Evolutionary conservation across 2,797 vertebrate genomes (phyloP).

Genomic region (Eulemur mongoz): DNA sequence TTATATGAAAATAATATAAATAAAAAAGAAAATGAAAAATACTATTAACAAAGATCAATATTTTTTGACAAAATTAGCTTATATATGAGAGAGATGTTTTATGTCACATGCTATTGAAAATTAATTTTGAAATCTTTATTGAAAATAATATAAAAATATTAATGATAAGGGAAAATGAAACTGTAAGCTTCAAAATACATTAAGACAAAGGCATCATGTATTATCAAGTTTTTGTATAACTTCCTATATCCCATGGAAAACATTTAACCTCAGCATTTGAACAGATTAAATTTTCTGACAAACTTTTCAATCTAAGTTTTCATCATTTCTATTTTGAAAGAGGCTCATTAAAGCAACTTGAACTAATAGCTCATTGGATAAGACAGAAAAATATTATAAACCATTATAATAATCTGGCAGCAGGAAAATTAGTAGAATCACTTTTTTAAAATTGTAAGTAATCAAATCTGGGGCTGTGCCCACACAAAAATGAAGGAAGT

Average conservation of each 20-base stretch:
- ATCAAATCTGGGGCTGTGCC: not conserved
- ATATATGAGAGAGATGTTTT: constrained; percentile 35
- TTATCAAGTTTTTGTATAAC: constrained; percentile 38
- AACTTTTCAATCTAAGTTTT: constrained; percentile 66
- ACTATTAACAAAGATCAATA: not conserved
- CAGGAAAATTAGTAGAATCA: constrained; percentile 5
- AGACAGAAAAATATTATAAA: constrained; percentile 56
- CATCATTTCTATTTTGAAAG: constrained; percentile 58
- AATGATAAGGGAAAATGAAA: constrained; percentile 66
- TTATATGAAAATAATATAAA: not conserved
- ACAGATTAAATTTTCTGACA: constrained; percentile 59
- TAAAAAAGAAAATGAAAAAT: not conserved
- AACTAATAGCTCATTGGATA: constrained; percentile 31
- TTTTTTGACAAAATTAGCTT: constrained; percentile 3
- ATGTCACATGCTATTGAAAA: constrained; percentile 61
- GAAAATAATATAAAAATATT: constrained; percentile 70
- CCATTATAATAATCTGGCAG: constrained; percentile 50
- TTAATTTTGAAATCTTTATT: constrained; percentile 63
- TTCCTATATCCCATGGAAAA: constrained; percentile 6
- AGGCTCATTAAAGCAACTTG: constrained; percentile 44
- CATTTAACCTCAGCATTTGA: constrained; percentile 21
- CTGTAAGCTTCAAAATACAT: constrained; percentile 56
- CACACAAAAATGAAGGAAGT: not conserved
- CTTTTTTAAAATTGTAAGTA: not conserved
- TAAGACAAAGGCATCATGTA: not conserved